Conservation (phyloP, 2,797 vertebrate species). For the Darevskia mixta region DNA sequence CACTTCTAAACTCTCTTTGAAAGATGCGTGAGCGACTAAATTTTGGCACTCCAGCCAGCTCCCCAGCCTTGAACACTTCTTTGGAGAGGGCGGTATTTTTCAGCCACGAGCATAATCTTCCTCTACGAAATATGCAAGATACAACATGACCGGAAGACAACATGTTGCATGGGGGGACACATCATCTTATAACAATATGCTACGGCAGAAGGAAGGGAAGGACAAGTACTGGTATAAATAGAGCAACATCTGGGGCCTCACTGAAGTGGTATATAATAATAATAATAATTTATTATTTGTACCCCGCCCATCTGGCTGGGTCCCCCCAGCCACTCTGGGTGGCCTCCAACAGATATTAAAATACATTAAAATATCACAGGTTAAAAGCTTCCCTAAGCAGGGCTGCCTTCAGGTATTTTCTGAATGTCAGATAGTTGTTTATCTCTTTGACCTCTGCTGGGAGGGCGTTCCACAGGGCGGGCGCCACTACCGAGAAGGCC, state of each 20-base stretch:
- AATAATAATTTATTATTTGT: too few species aligned
- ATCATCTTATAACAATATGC: constrained; percentile 66
- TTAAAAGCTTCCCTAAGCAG: too few species aligned
- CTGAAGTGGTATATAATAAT: too few species aligned
- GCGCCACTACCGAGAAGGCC: too few species aligned
- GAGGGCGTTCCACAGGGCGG: too few species aligned
- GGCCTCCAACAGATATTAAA: too few species aligned
- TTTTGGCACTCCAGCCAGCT: constrained; percentile 26
- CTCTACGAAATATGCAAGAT: constrained; percentile 62
- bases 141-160: constrained; percentile 62
- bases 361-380: too few species aligned
- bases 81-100: constrained; percentile 45
- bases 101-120: constrained; percentile 41
- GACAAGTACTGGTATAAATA: constrained; percentile 29
- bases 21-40: not conserved
- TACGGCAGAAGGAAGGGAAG: constrained; percentile 58
- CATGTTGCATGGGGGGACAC: constrained; percentile 56
- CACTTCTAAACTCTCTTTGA: not conserved
- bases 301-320: too few species aligned
- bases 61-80: constrained; percentile 51
- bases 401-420: too few species aligned
- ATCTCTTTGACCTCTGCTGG: too few species aligned
- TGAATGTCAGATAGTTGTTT: too few species aligned
- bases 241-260: not conserved
- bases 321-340: too few species aligned